phyloP scores from a whole-genome alignment of 2,797 vertebrate species.

The Menidia menidia region DNA sequence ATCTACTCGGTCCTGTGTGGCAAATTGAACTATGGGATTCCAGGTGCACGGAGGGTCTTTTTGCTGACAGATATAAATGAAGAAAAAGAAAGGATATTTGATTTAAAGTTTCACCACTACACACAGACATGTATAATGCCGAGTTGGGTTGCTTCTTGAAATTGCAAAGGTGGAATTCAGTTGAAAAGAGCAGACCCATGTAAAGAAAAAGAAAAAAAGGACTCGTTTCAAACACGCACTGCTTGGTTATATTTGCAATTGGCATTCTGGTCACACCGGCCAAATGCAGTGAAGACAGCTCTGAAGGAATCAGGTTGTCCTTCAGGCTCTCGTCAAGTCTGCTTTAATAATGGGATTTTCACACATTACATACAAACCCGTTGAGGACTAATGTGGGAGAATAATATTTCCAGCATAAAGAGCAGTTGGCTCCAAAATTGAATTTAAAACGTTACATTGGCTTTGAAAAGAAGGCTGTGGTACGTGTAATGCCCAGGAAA shows the following conservation, averaged over 20 bases:
- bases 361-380: conserved; percentile 62
- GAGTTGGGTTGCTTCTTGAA: background rate
- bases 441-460: conserved; percentile 67
- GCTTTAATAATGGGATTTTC: conserved; percentile 70
- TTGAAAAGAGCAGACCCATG: conserved; percentile 1
- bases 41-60: conserved; percentile 26
- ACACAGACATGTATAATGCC: background rate
- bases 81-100: conserved; percentile 23
- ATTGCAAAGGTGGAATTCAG: background rate
- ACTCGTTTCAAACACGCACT: conserved; percentile 17
- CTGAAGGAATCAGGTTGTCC: conserved; percentile 56
- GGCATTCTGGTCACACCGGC: conserved; percentile 63
- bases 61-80: conserved; percentile 37
- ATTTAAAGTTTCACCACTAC: conserved; percentile 13
- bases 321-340: conserved; percentile 55
- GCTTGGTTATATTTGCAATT: conserved; percentile 30
- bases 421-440: conserved; percentile 60
- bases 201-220: conserved; percentile 3
- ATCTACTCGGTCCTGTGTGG: conserved; percentile 41
- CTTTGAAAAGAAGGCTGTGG: conserved; percentile 54
- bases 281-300: conserved; percentile 46
- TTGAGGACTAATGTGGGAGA: conserved; percentile 53
- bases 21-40: conserved; percentile 58
- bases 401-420: conserved; percentile 62
- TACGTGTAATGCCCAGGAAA: conserved; percentile 59